Percentiles rank a stretch among this genome's conserved stretches.
Evolutionary conservation across 2,888 invertebrate genomes (phyloP).

Genomic region (Synanthedon andrenaeformis): DNA sequence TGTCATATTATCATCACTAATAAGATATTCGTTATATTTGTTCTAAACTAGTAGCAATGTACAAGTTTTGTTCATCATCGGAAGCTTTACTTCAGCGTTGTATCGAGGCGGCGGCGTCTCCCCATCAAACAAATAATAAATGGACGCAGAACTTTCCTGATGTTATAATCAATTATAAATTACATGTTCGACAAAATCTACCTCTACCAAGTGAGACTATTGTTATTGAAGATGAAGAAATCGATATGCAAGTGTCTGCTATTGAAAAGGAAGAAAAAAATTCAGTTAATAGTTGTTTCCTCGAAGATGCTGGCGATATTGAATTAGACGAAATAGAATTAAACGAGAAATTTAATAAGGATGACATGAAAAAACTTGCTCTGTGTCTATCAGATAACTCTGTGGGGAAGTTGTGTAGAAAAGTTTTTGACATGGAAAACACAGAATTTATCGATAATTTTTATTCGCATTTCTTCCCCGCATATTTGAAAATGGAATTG

Average conservation of each 20-base stretch:
- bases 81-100: neutral
- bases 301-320: neutral
- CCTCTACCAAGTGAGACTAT: neutral
- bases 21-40: too few relatives aligned
- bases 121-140: neutral
- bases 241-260: neutral
- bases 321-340: neutral
- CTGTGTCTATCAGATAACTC: neutral
- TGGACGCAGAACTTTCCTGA: neutral
- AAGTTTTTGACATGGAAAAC: neutral
- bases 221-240: neutral
- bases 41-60: too few relatives aligned
- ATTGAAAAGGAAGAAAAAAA: neutral
- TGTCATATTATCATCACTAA: too few relatives aligned
- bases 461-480: neutral
- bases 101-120: neutral
- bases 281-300: neutral
- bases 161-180: neutral
- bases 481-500: neutral
- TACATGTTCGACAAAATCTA: too few relatives aligned
- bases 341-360: neutral
- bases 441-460: neutral
- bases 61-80: neutral
- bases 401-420: neutral
- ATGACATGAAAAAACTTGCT: neutral